Conservation (phyloP, 1,140 invertebrate genomes). For the Manduca sexta region DNA sequence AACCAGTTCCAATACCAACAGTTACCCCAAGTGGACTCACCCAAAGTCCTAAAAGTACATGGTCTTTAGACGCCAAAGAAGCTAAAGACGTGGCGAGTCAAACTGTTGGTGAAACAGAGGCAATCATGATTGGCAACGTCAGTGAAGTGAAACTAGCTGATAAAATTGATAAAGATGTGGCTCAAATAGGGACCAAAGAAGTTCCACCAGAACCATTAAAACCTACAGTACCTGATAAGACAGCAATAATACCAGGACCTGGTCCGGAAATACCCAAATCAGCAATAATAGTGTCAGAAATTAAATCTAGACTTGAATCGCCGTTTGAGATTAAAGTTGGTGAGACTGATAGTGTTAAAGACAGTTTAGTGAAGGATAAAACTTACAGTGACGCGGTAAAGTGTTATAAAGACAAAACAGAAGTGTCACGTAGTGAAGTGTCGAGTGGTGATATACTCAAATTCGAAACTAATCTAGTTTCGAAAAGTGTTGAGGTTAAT, state of each 20-base stretch:
- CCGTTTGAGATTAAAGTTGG: background rate
- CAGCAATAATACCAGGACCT: too few relatives aligned
- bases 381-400: constrained; percentile 19
- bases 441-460: constrained; percentile 10
- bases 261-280: too few relatives aligned
- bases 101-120: background rate
- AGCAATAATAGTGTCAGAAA: too few relatives aligned
- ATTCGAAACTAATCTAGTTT: constrained; percentile 47
- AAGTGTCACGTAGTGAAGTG: constrained; percentile 21
- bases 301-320: background rate
- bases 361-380: constrained; percentile 9
- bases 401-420: constrained; percentile 24
- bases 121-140: background rate
- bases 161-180: too few relatives aligned
- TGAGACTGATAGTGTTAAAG: constrained; percentile 17
- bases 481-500: constrained; percentile 33
- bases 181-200: too few relatives aligned
- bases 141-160: background rate
- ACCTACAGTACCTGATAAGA: background rate
- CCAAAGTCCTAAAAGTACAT: background rate
- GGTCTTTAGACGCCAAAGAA: too few relatives aligned
- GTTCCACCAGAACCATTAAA: too few relatives aligned
- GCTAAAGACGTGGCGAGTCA: background rate
- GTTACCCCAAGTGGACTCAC: too few relatives aligned
- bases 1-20: too few relatives aligned